Conservation (phyloP, 2,888 invertebrate genomes). For the Drosophila subquinaria region DNA sequence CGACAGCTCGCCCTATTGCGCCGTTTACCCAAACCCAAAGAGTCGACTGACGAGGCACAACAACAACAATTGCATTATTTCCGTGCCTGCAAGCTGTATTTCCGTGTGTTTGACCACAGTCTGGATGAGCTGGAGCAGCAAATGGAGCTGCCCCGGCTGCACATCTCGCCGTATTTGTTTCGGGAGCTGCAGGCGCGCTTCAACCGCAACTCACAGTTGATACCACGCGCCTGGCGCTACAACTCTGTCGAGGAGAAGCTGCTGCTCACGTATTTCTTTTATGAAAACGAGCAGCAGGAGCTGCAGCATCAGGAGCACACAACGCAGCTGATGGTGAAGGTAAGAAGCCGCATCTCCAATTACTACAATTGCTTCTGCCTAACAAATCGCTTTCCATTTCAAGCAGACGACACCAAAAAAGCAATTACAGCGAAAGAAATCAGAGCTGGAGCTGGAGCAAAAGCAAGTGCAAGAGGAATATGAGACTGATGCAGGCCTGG, state of each 20-base stretch:
- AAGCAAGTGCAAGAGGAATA: slow-evolving; percentile 28
- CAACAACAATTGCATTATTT: slow-evolving; percentile 27
- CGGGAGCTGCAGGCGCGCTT: slow-evolving; percentile 65
- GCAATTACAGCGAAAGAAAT: background rate
- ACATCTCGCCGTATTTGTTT: slow-evolving; percentile 81
- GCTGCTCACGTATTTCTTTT: slow-evolving; percentile 81
- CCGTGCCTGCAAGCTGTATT: slow-evolving; percentile 67
- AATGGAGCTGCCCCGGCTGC: slow-evolving; percentile 72
- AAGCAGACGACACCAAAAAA: background rate
- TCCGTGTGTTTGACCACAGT: slow-evolving; percentile 28
- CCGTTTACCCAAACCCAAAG: slow-evolving; percentile 30
- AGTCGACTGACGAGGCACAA: slow-evolving; percentile 22
- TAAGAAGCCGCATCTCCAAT: background rate
- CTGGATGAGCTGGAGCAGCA: slow-evolving; percentile 47
- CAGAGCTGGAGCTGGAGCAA: background rate
- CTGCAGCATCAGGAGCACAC: slow-evolving; percentile 1
- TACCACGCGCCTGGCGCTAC: slow-evolving; percentile 75
- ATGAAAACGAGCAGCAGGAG: slow-evolving; percentile 59
- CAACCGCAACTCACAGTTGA: slow-evolving; percentile 67
- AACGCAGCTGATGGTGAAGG: slow-evolving; percentile 1
- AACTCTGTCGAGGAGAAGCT: slow-evolving; percentile 71
- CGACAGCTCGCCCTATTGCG: slow-evolving; percentile 76
- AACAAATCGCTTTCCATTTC: background rate
- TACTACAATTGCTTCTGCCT: background rate
- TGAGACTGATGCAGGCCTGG: slow-evolving; percentile 64